phyloP scores from a whole-genome alignment of 2,797 vertebrate species.

The Pangasius djambal region DNA sequence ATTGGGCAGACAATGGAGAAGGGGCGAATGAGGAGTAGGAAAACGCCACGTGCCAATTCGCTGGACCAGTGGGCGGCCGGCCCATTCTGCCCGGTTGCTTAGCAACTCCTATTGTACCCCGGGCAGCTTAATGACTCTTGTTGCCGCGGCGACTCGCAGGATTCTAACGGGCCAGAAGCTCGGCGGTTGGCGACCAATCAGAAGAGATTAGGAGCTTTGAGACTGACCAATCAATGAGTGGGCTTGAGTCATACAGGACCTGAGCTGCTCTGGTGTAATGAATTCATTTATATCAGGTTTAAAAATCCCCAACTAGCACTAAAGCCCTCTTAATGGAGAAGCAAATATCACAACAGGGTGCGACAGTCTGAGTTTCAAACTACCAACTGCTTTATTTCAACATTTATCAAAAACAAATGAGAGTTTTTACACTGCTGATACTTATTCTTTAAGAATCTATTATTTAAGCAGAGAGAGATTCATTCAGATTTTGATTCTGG shows the following conservation, averaged over 20 bases:
- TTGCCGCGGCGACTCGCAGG: constrained; percentile 70
- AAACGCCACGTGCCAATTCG: constrained; percentile 65
- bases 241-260: constrained; percentile 39
- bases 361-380: background rate
- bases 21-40: constrained; percentile 59
- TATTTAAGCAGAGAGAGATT: background rate
- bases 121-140: constrained; percentile 75
- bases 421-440: background rate
- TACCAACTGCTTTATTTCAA: background rate
- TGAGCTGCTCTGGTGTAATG: background rate
- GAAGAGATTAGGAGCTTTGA: constrained; percentile 65
- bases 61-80: constrained; percentile 68
- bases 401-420: background rate
- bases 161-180: constrained; percentile 67
- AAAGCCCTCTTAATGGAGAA: background rate
- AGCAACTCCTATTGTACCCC: constrained; percentile 77
- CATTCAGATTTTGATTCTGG: background rate
- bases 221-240: constrained; percentile 69
- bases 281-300: constrained; percentile 8
- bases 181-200: constrained; percentile 69
- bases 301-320: background rate
- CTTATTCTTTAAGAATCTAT: background rate
- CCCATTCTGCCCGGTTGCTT: constrained; percentile 72
- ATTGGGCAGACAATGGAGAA: constrained; percentile 62
- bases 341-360: constrained; percentile 8